Conservation (phyloP, 92 coral and sea anemone genomes). For the Micromussa lordhowensis region DNA sequence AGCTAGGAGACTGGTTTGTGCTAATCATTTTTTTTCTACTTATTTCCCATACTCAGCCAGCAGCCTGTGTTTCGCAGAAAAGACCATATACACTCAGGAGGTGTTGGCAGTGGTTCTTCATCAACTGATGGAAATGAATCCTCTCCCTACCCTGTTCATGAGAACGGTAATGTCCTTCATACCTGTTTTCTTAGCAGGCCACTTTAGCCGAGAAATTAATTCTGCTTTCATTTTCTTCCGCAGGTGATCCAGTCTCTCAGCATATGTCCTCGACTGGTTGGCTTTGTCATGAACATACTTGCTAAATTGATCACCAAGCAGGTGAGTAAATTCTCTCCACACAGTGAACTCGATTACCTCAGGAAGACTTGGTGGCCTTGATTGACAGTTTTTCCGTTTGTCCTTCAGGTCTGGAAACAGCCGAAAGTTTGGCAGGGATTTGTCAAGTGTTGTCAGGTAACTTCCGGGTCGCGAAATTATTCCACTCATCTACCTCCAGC, state of each 20-base stretch:
- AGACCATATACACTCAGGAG: constrained; percentile 98
- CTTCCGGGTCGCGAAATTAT: neutral
- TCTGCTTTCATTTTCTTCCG: neutral
- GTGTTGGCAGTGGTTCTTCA: constrained; percentile 96
- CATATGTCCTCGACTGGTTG: constrained; percentile 96
- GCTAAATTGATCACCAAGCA: constrained; percentile 98
- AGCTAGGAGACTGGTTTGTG: neutral
- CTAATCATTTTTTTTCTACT: neutral
- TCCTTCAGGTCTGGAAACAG: constrained; percentile 96
- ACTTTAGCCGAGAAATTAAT: too few relatives aligned
- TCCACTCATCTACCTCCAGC: neutral
- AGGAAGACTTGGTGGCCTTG: neutral
- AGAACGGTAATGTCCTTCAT: constrained; percentile 75
- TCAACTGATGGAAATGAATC: constrained; percentile 97
- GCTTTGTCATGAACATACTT: constrained; percentile 93
- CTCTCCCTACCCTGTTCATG: constrained; percentile 97
- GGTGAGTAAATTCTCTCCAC: constrained; percentile 46
- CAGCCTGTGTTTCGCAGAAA: constrained; percentile 97
- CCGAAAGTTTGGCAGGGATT: constrained; percentile 99
- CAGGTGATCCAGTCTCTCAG: constrained; percentile 99
- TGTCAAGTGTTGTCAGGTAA: constrained; percentile 98
- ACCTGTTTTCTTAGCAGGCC: neutral
- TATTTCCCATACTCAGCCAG: constrained; percentile 69
- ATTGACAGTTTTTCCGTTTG: neutral
- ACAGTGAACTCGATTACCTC: neutral